These are phyloP conservation scores for Plagodis pulveraria DNA, from an alignment of 2,888 invertebrate species.

Conservation along the genomic window DNA sequence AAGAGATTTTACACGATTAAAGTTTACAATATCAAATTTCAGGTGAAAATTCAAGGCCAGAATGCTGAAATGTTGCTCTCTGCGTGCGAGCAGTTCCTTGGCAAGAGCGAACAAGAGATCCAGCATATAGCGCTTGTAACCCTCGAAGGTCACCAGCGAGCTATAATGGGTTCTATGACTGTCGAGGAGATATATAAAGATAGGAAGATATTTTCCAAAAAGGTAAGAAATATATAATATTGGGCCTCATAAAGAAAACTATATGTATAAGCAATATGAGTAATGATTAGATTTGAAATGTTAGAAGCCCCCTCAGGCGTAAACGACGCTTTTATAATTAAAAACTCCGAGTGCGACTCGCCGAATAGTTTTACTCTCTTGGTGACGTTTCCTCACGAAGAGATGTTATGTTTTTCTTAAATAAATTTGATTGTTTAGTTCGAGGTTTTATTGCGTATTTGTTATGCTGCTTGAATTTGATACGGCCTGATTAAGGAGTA, in stretches of 20 bases:
- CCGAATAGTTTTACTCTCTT: too few species aligned
- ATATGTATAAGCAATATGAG: not conserved
- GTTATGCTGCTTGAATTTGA: too few species aligned
- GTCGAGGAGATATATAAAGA: slow-evolving; percentile 98
- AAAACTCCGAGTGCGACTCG: too few species aligned
- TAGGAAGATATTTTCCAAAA: slow-evolving; percentile 97
- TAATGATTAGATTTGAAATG: too few species aligned
- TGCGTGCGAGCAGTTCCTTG: slow-evolving; percentile 97
- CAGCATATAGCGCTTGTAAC: slow-evolving; percentile 96
- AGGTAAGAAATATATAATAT: slow-evolving; percentile 47
- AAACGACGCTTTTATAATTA: too few species aligned
- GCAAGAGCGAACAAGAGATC: slow-evolving; percentile 94
- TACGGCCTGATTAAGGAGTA: too few species aligned
- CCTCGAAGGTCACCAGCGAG: slow-evolving; percentile 96
- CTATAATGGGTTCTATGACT: slow-evolving; percentile 98
- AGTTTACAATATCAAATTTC: slow-evolving; percentile 29
- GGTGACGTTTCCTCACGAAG: too few species aligned
- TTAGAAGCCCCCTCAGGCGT: too few species aligned
- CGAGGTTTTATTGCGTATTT: too few species aligned
- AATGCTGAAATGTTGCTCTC: slow-evolving; percentile 95
- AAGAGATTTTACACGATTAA: too few species aligned
- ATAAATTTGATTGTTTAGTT: too few species aligned
- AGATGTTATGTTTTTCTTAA: too few species aligned
- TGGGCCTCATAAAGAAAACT: not conserved
- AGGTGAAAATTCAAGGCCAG: slow-evolving; percentile 95